phyloP scores from a whole-genome alignment of 2,888 invertebrate genomes.

The Mythimna impura region DNA sequence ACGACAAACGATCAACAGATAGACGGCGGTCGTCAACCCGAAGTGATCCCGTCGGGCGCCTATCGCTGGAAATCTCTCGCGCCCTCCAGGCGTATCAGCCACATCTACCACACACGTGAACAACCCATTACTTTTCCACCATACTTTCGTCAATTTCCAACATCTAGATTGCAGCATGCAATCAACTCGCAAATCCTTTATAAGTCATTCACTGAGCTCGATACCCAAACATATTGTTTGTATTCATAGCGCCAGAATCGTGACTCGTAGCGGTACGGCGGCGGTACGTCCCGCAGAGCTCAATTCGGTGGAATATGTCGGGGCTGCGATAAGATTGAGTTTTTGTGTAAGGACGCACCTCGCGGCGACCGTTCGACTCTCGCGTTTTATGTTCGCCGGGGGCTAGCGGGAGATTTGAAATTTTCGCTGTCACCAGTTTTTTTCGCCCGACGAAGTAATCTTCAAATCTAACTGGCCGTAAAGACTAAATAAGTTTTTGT shows the following conservation, averaged over 20 bases:
- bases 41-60: slow-evolving; percentile 66
- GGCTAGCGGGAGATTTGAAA: slow-evolving; percentile 73
- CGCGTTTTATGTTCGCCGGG: slow-evolving; percentile 70
- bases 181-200: slow-evolving; percentile 60
- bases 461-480: slow-evolving; percentile 84
- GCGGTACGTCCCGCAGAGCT: slow-evolving; percentile 11
- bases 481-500: slow-evolving; percentile 77
- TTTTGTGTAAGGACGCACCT: slow-evolving; percentile 76
- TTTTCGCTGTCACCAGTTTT: slow-evolving; percentile 81
- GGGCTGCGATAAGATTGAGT: slow-evolving; percentile 76
- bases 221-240: slow-evolving; percentile 61
- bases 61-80: slow-evolving; percentile 62
- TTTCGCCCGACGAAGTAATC: slow-evolving; percentile 77
- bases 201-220: slow-evolving; percentile 54
- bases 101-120: slow-evolving; percentile 55
- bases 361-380: slow-evolving; percentile 74
- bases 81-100: slow-evolving; percentile 31
- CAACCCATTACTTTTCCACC: slow-evolving; percentile 44
- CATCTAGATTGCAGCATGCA: slow-evolving; percentile 55
- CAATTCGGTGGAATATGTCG: slow-evolving; percentile 41
- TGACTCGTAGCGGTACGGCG: slow-evolving; percentile 25
- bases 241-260: slow-evolving; percentile 56
- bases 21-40: slow-evolving; percentile 71
- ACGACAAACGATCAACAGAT: slow-evolving; percentile 66
- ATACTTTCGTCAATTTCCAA: slow-evolving; percentile 55